Evolutionary conservation across 2,797 vertebrate genomes (phyloP).

Genomic region (Labeo calbasu): DNA sequence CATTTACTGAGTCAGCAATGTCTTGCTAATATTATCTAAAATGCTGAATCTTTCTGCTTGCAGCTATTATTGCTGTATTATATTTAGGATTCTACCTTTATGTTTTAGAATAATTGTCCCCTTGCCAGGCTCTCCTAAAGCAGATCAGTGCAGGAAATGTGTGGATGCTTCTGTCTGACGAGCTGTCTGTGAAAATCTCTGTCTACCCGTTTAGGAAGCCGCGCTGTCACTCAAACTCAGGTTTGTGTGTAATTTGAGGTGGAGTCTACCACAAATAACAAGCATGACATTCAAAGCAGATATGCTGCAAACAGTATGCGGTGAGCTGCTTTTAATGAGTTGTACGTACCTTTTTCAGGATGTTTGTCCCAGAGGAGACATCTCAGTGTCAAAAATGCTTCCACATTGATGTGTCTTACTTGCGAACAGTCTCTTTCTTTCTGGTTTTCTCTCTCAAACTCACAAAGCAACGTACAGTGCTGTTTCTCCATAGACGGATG

Average conservation of each 20-base stretch:
- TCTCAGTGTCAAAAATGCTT: slow-evolving; percentile 47
- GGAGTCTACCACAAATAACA: slow-evolving; percentile 43
- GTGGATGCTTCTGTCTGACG: slow-evolving; percentile 31
- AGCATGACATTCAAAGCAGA: slow-evolving; percentile 45
- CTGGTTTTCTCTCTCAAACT: slow-evolving; percentile 11
- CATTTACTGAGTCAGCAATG: not conserved
- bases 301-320: slow-evolving; percentile 27
- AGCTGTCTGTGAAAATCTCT: slow-evolving; percentile 47
- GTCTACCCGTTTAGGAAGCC: slow-evolving; percentile 27
- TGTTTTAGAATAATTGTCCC: slow-evolving; percentile 22
- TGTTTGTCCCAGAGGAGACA: slow-evolving; percentile 46
- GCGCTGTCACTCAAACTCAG: slow-evolving; percentile 48
- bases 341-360: slow-evolving; percentile 38
- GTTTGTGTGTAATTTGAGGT: slow-evolving; percentile 27
- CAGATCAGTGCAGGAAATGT: slow-evolving; percentile 16
- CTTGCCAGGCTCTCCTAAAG: not conserved
- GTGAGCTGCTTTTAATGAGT: slow-evolving; percentile 56
- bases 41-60: not conserved
- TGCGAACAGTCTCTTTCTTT: slow-evolving; percentile 24
- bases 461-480: slow-evolving; percentile 8
- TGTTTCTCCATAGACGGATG: not conserved
- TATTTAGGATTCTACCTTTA: slow-evolving; percentile 15
- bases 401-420: slow-evolving; percentile 38
- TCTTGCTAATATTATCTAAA: slow-evolving; percentile 9
- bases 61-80: slow-evolving; percentile 22